Evolutionary conservation across 92 coral and sea anemone genomes (phyloP), one percentile per base, ranked within the genome.

Genomic region (Porites evermanni): DNA sequence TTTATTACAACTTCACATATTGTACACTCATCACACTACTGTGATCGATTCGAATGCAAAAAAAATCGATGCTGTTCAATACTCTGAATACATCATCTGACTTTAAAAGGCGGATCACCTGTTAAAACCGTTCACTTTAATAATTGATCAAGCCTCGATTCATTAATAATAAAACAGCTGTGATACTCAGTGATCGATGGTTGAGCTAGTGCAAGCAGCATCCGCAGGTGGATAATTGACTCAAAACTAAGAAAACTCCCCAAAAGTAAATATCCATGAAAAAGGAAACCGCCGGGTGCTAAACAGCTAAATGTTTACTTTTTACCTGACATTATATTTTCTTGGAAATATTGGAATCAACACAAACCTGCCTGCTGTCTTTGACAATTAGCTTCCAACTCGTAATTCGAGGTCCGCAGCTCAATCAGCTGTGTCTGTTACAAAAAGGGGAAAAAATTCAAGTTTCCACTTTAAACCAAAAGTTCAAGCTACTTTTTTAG

Each of bases 371-470:
- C 53, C 63, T 79, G 90, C 18, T 89, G 95, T 14, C 97, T 86
- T 75, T 95, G 96, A 64, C 88, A 89, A 67, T 91, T 92, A 8
- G 87, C 91, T 83, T 95, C 99, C 10, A 91, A 88, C 72, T 97
- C 99, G 74, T 97, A 97, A 90, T 97, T 97, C 78, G 88, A 73
- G 24, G 99, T 97, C 51, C 99, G 93, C 78, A 97, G 88, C 69
- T 97, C 99, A 79, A 97, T 97, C 23, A 97, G 92, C 88, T 97
- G 99, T 73, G 96, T 93, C 99, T 97, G 67, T 11, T 75, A 18
- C 2, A 60, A 70, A 32, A 51, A 66, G 80, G 24, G 50, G 19
- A 58, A 4, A 32, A 70, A 70, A 89, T 12, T 81, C 4, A 67
- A 86, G 63, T 63, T 8, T 12, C 14, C 26, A 9, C 12, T 23